These are phyloP conservation scores for Ceratosolen solmsi DNA, from an alignment of 1,140 invertebrate species.

Conservation along the genomic window DNA sequence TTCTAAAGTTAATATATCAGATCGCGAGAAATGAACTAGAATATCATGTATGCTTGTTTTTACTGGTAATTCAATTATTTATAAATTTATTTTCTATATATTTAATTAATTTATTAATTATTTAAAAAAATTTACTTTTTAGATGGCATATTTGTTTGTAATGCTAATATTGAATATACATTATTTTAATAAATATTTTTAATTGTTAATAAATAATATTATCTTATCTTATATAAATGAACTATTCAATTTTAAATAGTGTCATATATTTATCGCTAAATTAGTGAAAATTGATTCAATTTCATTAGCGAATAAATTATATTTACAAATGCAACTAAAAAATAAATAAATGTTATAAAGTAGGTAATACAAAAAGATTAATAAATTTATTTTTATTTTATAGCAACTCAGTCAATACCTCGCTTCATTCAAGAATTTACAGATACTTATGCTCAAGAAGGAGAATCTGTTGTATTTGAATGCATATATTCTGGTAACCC, in stretches of 20 bases:
- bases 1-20: conserved; percentile 65
- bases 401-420: conserved; percentile 85
- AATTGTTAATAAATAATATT: background rate
- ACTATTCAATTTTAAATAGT: conserved; percentile 52
- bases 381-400: conserved; percentile 62
- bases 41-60: conserved; percentile 66
- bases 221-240: background rate
- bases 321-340: conserved; percentile 36
- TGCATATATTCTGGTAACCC: conserved; percentile 88
- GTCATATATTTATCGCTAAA: conserved; percentile 63
- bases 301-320: conserved; percentile 43
- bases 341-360: background rate
- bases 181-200: background rate
- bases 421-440: conserved; percentile 87
- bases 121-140: too few relatives aligned
- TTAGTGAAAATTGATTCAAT: conserved; percentile 64
- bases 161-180: too few relatives aligned
- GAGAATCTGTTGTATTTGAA: conserved; percentile 84
- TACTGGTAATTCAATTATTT: conserved; percentile 3
- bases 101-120: too few relatives aligned
- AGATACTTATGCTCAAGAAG: conserved; percentile 82
- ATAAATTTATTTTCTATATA: background rate
- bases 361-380: conserved; percentile 3
- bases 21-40: conserved; percentile 62
- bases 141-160: too few relatives aligned